Conservation (phyloP, 1,140 invertebrate genomes). For the Acromyrmex charruanus region DNA sequence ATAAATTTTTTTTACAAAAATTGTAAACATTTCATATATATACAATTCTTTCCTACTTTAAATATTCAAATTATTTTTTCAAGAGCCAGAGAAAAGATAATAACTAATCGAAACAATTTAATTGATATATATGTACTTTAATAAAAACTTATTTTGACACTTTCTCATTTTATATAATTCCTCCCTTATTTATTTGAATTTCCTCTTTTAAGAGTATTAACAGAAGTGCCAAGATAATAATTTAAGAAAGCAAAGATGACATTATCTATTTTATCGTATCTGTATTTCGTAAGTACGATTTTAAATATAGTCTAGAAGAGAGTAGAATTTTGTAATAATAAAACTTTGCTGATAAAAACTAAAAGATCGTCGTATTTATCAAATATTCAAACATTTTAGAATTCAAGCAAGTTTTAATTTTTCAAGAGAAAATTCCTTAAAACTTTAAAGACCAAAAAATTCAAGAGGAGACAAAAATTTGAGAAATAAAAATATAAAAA, state of each 20-base stretch:
- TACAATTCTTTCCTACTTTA: background rate
- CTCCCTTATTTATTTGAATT: too few species aligned
- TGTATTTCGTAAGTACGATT: background rate
- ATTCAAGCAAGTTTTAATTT: background rate
- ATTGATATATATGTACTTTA: background rate
- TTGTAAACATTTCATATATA: background rate
- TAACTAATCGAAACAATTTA: background rate
- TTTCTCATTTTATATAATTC: too few species aligned
- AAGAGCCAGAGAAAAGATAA: background rate
- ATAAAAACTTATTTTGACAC: background rate
- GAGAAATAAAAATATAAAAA: too few species aligned
- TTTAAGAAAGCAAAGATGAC: too few species aligned
- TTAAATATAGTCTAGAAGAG: background rate
- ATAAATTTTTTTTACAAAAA: background rate
- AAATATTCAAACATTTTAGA: background rate
- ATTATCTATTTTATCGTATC: background rate
- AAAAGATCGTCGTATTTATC: background rate
- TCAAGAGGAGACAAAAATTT: background rate
- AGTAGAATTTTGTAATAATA: too few species aligned
- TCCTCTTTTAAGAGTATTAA: too few species aligned
- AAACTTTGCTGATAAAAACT: background rate
- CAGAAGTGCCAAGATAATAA: too few species aligned
- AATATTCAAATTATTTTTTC: constrained; percentile 14
- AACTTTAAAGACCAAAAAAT: background rate
- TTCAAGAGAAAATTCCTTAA: background rate